These are phyloP conservation scores for Tautogolabrus adspersus DNA, from an alignment of 2,113 vertebrate species.

Conservation along the genomic window DNA sequence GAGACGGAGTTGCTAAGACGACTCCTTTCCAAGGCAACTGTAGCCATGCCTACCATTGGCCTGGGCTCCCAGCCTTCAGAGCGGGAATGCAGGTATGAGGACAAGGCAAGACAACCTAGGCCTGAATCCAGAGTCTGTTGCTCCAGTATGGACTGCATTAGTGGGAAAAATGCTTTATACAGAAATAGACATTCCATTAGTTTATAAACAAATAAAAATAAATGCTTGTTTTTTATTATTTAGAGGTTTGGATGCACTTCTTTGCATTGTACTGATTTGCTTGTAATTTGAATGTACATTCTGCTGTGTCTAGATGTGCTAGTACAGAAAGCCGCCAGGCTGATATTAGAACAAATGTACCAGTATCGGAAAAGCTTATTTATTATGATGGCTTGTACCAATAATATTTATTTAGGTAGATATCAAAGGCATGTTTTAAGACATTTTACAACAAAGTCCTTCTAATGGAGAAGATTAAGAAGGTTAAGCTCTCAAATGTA, in stretches of 20 bases:
- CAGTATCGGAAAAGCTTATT: background rate
- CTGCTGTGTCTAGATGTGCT: background rate
- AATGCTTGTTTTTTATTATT: constrained; percentile 33
- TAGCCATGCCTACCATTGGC: constrained; percentile 82
- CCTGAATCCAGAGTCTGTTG: constrained; percentile 36
- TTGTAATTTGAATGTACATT: constrained; percentile 39
- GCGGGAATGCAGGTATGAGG: constrained; percentile 80
- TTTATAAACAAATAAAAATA: background rate
- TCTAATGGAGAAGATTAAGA: too few species aligned
- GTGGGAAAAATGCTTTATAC: background rate
- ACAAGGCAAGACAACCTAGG: constrained; percentile 46
- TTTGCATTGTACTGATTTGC: constrained; percentile 45
- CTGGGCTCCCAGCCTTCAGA: constrained; percentile 81
- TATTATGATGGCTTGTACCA: too few species aligned
- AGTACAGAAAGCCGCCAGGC: background rate
- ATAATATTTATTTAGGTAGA: too few species aligned
- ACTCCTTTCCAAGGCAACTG: constrained; percentile 80
- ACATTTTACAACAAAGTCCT: too few species aligned
- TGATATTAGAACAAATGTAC: background rate
- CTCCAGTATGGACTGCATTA: constrained; percentile 31
- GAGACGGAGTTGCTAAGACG: constrained; percentile 79
- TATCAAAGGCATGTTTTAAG: too few species aligned
- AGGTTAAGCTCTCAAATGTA: too few species aligned
- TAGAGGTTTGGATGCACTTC: constrained; percentile 27
- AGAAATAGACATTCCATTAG: background rate